Conservation (phyloP, 2,113 vertebrate species). For the Silurus glanis region DNA sequence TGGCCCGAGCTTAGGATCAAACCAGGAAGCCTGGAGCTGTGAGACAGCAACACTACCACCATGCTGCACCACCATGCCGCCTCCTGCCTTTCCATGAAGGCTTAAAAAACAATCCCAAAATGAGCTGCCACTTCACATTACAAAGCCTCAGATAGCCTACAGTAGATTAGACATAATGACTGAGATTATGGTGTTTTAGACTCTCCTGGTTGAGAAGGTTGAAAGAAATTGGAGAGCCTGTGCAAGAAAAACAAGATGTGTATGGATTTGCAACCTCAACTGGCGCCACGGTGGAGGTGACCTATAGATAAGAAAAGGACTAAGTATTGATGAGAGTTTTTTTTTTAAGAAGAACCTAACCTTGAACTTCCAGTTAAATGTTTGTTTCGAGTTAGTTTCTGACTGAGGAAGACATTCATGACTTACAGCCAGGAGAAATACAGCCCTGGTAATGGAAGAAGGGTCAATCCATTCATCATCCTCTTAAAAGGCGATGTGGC, state of each 20-base stretch:
- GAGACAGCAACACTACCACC: neutral
- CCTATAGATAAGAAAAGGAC: neutral
- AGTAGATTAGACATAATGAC: conserved; percentile 46
- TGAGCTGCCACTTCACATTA: conserved; percentile 68
- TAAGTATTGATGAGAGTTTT: neutral
- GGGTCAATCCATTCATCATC: conserved; percentile 25
- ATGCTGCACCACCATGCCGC: neutral
- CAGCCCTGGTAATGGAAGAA: conserved; percentile 5
- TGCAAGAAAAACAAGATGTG: neutral
- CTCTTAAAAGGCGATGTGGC: neutral
- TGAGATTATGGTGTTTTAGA: conserved; percentile 36
- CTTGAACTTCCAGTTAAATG: neutral
- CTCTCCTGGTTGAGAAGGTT: conserved; percentile 18
- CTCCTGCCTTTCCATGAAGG: neutral
- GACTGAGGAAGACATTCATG: neutral
- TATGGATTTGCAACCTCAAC: neutral
- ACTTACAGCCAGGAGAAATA: conserved; percentile 10
- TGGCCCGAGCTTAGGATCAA: neutral
- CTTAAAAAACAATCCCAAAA: conserved; percentile 62
- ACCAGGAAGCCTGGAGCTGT: neutral
- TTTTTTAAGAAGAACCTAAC: neutral
- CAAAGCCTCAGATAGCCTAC: conserved; percentile 55
- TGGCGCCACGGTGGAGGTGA: neutral
- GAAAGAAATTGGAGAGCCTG: neutral
- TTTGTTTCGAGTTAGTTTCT: neutral